These are phyloP conservation scores for Drosophila parvula DNA, from an alignment of 1,140 invertebrate species.

Conservation along the genomic window DNA sequence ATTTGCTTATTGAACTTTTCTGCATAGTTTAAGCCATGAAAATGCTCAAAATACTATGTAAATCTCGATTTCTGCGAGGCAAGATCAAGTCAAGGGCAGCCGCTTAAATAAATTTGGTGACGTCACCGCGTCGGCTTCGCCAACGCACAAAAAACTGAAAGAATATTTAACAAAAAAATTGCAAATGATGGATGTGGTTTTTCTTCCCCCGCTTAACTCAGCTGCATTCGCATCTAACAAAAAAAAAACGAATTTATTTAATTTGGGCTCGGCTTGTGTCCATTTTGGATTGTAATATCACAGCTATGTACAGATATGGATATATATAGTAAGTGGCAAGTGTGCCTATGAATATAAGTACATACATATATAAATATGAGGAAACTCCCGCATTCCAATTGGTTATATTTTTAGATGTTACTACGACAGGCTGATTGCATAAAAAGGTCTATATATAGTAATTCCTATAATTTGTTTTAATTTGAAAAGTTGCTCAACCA, in stretches of 20 bases:
- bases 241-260: conserved; percentile 7
- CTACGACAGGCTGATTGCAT: background rate
- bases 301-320: background rate
- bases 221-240: conserved; percentile 30
- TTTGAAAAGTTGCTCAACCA: too few relatives aligned
- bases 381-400: background rate
- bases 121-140: conserved; percentile 32
- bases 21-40: background rate
- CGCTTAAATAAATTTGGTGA: conserved; percentile 22
- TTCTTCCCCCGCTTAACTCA: background rate
- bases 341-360: background rate
- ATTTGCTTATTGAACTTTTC: background rate
- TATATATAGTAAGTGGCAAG: background rate
- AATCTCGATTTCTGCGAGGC: conserved; percentile 12
- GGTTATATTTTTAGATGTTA: background rate
- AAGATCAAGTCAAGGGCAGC: conserved; percentile 26
- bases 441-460: background rate
- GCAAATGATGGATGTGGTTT: conserved; percentile 27
- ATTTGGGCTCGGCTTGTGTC: conserved; percentile 27
- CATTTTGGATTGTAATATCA: conserved; percentile 6
- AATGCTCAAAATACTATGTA: conserved; percentile 6
- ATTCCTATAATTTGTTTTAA: too few relatives aligned
- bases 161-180: conserved; percentile 10
- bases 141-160: conserved; percentile 25
- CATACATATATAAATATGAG: background rate